Percentiles rank a stretch among this genome's conserved stretches.
These are phyloP conservation scores for Archips xylosteana DNA, from an alignment of 2,888 invertebrate genomes.

Conservation along the genomic window DNA sequence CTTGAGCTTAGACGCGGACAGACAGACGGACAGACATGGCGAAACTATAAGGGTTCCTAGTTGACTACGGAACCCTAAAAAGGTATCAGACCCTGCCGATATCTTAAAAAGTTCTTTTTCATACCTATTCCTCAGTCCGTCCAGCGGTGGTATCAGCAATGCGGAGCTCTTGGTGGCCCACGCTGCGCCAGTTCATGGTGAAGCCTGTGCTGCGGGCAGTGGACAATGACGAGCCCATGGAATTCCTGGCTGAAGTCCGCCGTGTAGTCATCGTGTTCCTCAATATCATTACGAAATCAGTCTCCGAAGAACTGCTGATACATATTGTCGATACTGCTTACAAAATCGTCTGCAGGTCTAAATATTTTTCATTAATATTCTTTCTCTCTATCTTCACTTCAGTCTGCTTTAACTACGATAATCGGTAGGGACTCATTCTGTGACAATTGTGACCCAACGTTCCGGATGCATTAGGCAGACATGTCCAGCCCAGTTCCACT, in stretches of 20 bases:
- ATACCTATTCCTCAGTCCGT: constrained; percentile 55
- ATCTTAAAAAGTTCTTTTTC: background rate
- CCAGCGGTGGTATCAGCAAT: constrained; percentile 64
- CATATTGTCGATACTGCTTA: constrained; percentile 82
- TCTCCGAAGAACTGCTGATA: constrained; percentile 73
- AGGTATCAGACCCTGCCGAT: background rate
- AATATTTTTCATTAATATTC: background rate
- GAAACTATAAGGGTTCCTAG: too few relatives aligned
- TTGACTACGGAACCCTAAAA: too few relatives aligned
- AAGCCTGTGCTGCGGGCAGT: constrained; percentile 86
- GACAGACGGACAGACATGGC: too few relatives aligned
- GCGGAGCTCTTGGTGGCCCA: constrained; percentile 66
- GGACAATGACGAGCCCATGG: constrained; percentile 88
- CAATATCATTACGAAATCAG: constrained; percentile 81
- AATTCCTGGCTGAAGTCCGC: constrained; percentile 90
- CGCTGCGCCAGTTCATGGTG: constrained; percentile 84
- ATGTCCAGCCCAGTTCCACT: too few relatives aligned
- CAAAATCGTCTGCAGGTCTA: constrained; percentile 63
- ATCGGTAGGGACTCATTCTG: too few relatives aligned
- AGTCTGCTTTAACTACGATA: too few relatives aligned
- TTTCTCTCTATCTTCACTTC: too few relatives aligned
- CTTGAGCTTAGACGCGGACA: too few relatives aligned
- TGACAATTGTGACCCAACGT: too few relatives aligned
- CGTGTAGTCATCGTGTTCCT: constrained; percentile 89
- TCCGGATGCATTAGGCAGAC: too few relatives aligned